Conservation (phyloP, 2,113 vertebrate genomes). For the Willisornis vidua region DNA sequence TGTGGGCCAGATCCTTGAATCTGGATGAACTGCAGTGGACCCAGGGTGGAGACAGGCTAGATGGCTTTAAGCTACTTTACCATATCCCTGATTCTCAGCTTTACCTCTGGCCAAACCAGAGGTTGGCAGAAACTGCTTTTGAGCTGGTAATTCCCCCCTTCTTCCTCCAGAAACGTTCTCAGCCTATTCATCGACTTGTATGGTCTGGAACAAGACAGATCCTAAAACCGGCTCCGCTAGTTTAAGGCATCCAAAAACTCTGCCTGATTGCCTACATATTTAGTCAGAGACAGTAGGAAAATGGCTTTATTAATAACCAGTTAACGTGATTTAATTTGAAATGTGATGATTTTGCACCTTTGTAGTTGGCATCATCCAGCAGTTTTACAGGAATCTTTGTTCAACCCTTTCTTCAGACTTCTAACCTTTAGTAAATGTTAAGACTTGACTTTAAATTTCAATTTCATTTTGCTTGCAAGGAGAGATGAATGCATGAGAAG, state of each 20-base stretch:
- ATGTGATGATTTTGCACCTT: not conserved
- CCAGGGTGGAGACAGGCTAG: slow-evolving; percentile 13
- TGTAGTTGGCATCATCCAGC: not conserved
- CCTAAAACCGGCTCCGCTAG: not conserved
- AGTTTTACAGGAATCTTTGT: not conserved
- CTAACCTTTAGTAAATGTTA: not conserved
- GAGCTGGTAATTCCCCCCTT: slow-evolving; percentile 14
- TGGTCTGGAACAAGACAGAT: not conserved
- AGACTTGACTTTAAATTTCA: not conserved
- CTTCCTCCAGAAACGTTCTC: slow-evolving; percentile 1
- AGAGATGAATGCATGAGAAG: not conserved
- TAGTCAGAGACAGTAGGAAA: not conserved
- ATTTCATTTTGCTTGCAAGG: not conserved
- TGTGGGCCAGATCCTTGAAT: slow-evolving; percentile 33
- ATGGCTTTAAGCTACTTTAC: slow-evolving; percentile 39
- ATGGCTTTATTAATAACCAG: not conserved
- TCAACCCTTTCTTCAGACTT: not conserved
- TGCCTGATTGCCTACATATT: not conserved
- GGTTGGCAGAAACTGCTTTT: slow-evolving; percentile 38
- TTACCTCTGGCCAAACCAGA: slow-evolving; percentile 27
- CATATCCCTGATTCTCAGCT: not conserved
- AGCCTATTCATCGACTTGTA: not conserved
- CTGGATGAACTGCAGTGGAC: slow-evolving; percentile 6
- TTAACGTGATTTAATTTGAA: not conserved
- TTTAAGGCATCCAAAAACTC: not conserved